A percentile compares a stretch with the other conserved stretches of the same genome.
Conservation (phyloP, 1,140 invertebrate species). For the Zaprionus davidi region DNA sequence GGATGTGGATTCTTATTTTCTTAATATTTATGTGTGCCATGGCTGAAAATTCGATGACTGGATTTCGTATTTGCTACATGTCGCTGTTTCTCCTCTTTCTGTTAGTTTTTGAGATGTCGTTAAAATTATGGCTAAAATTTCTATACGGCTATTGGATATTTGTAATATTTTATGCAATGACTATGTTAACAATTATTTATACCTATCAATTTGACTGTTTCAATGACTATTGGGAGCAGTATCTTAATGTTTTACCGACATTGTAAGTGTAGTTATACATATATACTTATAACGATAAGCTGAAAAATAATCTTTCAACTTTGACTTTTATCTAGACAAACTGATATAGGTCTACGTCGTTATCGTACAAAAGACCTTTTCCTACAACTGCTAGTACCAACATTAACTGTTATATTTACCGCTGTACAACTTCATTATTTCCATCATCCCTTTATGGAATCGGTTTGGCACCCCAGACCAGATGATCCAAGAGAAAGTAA, state of each 20-base stretch:
- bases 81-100: conserved; percentile 96
- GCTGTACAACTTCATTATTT: conserved; percentile 99
- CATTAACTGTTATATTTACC: conserved; percentile 96
- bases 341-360: conserved; percentile 94
- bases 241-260: conserved; percentile 89
- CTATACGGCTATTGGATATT: conserved; percentile 98
- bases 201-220: conserved; percentile 98
- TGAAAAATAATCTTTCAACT: conserved; percentile 38
- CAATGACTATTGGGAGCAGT: conserved; percentile 92
- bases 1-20: conserved; percentile 97
- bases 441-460: conserved; percentile 86
- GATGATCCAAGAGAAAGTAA: background rate
- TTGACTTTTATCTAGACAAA: conserved; percentile 87
- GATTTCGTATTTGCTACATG: conserved; percentile 98
- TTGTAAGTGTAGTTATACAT: conserved; percentile 87
- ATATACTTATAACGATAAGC: background rate
- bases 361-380: conserved; percentile 95
- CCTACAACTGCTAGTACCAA: conserved; percentile 94
- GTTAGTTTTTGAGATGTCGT: conserved; percentile 97
- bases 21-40: conserved; percentile 97
- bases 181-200: conserved; percentile 97
- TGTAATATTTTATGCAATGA: conserved; percentile 98
- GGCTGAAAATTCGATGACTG: conserved; percentile 93
- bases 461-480: conserved; percentile 52
- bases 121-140: conserved; percentile 94